Conservation (phyloP, 1,140 invertebrate species). For the Dolichoris vasculosae region DNA sequence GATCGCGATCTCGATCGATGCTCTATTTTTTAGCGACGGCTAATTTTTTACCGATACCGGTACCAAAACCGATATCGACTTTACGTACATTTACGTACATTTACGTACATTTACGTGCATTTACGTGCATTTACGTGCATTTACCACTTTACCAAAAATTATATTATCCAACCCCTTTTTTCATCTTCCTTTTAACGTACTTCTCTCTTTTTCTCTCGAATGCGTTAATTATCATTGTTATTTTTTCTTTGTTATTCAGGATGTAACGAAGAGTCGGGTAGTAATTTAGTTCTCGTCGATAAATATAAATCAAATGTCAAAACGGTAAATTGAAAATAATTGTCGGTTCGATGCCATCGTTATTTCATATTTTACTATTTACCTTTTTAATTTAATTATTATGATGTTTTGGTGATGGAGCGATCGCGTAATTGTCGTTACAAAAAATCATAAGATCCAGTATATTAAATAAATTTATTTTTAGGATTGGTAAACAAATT, state of each 20-base stretch:
- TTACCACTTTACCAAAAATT: background rate
- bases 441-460: background rate
- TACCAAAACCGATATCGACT: too few species aligned
- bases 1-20: background rate
- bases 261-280: background rate
- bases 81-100: too few species aligned
- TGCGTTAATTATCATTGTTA: background rate
- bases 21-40: too few species aligned
- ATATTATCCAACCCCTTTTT: background rate
- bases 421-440: background rate
- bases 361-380: background rate
- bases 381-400: background rate
- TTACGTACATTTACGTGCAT: background rate
- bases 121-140: background rate
- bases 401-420: background rate
- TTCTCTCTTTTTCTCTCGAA: background rate
- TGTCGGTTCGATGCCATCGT: background rate
- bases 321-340: background rate
- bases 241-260: background rate
- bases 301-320: background rate
- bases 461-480: too few species aligned
- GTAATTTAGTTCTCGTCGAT: background rate
- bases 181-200: background rate
- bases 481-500: too few species aligned
- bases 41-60: too few species aligned